Evolutionary conservation across 2,888 invertebrate genomes (phyloP).

Genomic region (Drosophila subquinaria): DNA sequence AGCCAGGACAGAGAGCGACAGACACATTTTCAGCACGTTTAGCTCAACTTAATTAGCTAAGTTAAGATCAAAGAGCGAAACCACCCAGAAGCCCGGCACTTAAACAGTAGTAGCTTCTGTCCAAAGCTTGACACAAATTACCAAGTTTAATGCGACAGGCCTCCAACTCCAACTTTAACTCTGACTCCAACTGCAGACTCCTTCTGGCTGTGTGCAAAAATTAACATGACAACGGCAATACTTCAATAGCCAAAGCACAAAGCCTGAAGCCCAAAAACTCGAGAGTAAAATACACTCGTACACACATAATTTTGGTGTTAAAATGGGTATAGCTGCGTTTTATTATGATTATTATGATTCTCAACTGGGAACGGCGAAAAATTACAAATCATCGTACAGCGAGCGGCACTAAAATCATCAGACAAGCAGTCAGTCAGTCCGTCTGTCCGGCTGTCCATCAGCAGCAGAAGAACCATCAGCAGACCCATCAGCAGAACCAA

Average conservation of each 20-base stretch:
- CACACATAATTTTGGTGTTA: slow-evolving; percentile 75
- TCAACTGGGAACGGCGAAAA: slow-evolving; percentile 65
- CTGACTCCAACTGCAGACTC: slow-evolving; percentile 28
- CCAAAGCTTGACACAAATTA: slow-evolving; percentile 78
- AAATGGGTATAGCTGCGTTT: slow-evolving; percentile 82
- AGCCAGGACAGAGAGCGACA: slow-evolving; percentile 39
- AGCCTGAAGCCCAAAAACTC: slow-evolving; percentile 19
- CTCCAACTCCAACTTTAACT: slow-evolving; percentile 17
- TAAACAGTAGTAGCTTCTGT: slow-evolving; percentile 76
- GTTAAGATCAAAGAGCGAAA: slow-evolving; percentile 61
- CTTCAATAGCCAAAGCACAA: slow-evolving; percentile 55
- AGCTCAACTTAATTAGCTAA: slow-evolving; percentile 73
- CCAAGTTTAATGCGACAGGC: slow-evolving; percentile 75
- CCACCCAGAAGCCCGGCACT: slow-evolving; percentile 74
- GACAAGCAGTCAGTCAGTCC: slow-evolving; percentile 41
- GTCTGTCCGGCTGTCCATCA: slow-evolving; percentile 6
- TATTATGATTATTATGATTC: slow-evolving; percentile 83
- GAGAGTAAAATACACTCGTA: slow-evolving; percentile 21
- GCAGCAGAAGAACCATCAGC: slow-evolving; percentile 47
- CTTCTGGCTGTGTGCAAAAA: slow-evolving; percentile 48
- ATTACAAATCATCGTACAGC: slow-evolving; percentile 73
- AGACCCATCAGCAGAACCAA: slow-evolving; percentile 29
- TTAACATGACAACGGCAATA: slow-evolving; percentile 77
- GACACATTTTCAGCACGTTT: slow-evolving; percentile 60
- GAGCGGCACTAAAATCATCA: slow-evolving; percentile 76